Conservation (phyloP, 2,797 vertebrate species). For the Balearica regulorum region DNA sequence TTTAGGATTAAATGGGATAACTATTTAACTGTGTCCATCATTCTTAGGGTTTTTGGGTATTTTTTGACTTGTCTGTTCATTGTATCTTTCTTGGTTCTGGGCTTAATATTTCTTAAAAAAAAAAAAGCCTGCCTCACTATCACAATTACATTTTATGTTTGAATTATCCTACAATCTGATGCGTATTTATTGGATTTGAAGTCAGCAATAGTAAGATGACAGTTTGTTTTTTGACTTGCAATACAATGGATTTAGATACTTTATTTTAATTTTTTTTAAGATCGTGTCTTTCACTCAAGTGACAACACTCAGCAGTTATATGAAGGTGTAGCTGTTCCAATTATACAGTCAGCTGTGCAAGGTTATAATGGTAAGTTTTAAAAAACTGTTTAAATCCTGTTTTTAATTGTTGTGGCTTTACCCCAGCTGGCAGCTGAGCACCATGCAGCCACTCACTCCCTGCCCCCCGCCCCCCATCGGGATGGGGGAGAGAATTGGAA, state of each 20-base stretch:
- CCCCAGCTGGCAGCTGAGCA: no score
- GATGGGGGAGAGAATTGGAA: no score
- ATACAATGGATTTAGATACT: neutral
- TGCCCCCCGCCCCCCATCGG: no score
- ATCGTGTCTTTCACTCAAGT: conserved; percentile 85
- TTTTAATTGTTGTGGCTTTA: neutral
- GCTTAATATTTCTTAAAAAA: neutral
- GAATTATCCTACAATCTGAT: neutral
- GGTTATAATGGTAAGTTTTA: conserved; percentile 89
- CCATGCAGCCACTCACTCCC: no score
- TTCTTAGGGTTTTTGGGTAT: neutral
- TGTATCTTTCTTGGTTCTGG: neutral
- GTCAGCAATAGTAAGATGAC: neutral
- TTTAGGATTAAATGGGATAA: neutral
- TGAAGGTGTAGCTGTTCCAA: conserved; percentile 86
- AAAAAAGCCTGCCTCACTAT: neutral
- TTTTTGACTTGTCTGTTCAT: neutral
- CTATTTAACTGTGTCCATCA: neutral
- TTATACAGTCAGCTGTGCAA: conserved; percentile 87
- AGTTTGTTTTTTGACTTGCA: neutral
- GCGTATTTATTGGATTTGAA: neutral
- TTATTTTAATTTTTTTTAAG: conserved; percentile 61
- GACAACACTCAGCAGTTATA: conserved; percentile 88
- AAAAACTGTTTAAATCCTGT: neutral
- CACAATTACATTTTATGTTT: neutral